Evolutionary conservation across 1,140 invertebrate genomes (phyloP).

Genomic region (Euglossa dilemma): DNA sequence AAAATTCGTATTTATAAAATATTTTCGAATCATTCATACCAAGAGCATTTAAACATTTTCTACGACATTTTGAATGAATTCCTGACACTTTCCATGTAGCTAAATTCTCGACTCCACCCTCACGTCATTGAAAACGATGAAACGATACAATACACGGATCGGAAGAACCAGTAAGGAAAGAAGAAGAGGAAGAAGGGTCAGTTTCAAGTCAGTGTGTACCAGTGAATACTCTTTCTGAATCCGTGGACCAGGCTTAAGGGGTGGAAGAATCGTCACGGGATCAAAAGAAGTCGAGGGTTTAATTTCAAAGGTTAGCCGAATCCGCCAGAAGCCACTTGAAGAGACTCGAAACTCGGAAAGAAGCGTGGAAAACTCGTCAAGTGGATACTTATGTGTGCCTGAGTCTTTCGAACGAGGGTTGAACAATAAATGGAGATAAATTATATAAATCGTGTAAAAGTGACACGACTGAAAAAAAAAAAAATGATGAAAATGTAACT

Average conservation of each 20-base stretch:
- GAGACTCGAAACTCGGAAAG: neutral
- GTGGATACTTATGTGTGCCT: constrained; percentile 9
- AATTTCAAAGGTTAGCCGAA: constrained; percentile 9
- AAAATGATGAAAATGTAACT: neutral
- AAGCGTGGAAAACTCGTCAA: neutral
- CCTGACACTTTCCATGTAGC: too few species aligned
- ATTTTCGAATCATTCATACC: too few species aligned
- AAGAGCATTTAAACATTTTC: too few species aligned
- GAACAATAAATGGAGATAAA: constrained; percentile 8
- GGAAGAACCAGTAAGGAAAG: neutral
- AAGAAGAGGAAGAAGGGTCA: neutral
- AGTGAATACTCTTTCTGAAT: neutral
- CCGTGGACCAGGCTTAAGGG: neutral
- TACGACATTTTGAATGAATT: neutral
- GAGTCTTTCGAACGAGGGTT: neutral
- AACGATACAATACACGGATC: neutral
- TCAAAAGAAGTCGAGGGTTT: constrained; percentile 11
- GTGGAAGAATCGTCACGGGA: neutral
- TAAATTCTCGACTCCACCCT: neutral
- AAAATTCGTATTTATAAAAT: too few species aligned
- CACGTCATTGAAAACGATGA: neutral
- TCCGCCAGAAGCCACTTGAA: neutral
- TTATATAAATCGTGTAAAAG: neutral
- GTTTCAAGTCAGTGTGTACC: neutral
- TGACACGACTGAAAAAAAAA: neutral